Conservation (phyloP, 2,888 invertebrate genomes). For the Drosophila nr. perissopoda region DNA sequence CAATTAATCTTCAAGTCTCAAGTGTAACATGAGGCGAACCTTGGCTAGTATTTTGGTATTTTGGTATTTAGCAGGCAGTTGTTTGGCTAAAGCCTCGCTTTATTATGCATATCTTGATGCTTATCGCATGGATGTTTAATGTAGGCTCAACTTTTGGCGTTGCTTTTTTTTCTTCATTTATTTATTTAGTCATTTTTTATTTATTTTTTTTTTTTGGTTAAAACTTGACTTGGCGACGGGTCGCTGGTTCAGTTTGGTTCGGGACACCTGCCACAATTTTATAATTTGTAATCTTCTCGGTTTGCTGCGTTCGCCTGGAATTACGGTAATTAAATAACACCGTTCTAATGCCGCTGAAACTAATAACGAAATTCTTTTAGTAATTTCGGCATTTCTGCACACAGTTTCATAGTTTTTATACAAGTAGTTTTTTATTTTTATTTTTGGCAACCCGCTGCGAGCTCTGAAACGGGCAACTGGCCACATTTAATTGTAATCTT, state of each 20-base stretch:
- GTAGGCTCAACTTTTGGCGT: constrained; percentile 39
- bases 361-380: constrained; percentile 27
- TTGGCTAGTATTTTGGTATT: constrained; percentile 42
- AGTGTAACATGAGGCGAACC: constrained; percentile 71
- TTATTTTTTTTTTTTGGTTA: not conserved
- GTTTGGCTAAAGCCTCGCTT: constrained; percentile 19
- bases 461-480: constrained; percentile 43
- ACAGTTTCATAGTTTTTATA: constrained; percentile 14
- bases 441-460: constrained; percentile 67
- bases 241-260: constrained; percentile 24
- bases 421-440: constrained; percentile 15
- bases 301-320: constrained; percentile 21
- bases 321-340: constrained; percentile 50
- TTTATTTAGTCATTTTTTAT: not conserved
- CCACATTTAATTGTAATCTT: constrained; percentile 74
- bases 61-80: constrained; percentile 57
- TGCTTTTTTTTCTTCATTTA: not conserved
- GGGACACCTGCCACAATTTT: constrained; percentile 45
- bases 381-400: constrained; percentile 42
- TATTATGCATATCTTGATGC: constrained; percentile 48
- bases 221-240: constrained; percentile 6
- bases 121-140: constrained; percentile 50
- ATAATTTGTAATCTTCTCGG: constrained; percentile 38
- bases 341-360: constrained; percentile 24
- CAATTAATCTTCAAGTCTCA: constrained; percentile 71